phyloP scores from a whole-genome alignment of 2,797 vertebrate species.

The Dendrocincla fuliginosa region DNA sequence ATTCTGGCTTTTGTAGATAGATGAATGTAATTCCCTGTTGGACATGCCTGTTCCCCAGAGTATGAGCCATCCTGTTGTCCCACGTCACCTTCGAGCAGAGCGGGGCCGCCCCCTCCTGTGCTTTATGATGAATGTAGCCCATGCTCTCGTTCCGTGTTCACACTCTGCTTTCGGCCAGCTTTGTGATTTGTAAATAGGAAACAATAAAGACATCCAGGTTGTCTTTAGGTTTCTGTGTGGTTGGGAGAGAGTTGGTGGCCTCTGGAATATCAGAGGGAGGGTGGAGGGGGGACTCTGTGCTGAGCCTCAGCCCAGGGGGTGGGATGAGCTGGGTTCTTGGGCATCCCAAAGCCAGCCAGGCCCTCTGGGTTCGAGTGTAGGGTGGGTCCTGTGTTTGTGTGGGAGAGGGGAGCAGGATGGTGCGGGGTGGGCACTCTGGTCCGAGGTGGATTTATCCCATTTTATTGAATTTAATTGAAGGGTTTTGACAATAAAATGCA shows the following conservation, averaged over 20 bases:
- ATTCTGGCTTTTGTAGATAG: slow-evolving; percentile 49
- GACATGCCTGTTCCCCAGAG: slow-evolving; percentile 12
- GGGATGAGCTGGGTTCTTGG: fast-evolving
- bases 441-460: neutral
- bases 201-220: slow-evolving; percentile 66
- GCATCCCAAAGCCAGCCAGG: neutral
- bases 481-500: neutral
- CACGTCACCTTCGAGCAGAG: slow-evolving; percentile 3
- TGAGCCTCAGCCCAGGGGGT: fast-evolving
- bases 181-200: slow-evolving; percentile 70
- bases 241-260: neutral
- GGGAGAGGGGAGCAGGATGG: neutral
- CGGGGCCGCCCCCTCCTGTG: neutral
- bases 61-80: neutral
- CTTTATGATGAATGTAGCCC: slow-evolving; percentile 59
- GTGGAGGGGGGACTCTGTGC: neutral
- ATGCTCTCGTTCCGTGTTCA: slow-evolving; percentile 46
- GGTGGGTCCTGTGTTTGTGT: neutral
- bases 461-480: neutral
- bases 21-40: slow-evolving; percentile 47
- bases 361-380: fast-evolving
- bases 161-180: slow-evolving; percentile 56
- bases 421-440: fast-evolving
- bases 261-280: fast-evolving
- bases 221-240: slow-evolving; percentile 35